Evolutionary conservation across 2,113 vertebrate species (phyloP).

Genomic region (Hippocampus abdominalis): DNA sequence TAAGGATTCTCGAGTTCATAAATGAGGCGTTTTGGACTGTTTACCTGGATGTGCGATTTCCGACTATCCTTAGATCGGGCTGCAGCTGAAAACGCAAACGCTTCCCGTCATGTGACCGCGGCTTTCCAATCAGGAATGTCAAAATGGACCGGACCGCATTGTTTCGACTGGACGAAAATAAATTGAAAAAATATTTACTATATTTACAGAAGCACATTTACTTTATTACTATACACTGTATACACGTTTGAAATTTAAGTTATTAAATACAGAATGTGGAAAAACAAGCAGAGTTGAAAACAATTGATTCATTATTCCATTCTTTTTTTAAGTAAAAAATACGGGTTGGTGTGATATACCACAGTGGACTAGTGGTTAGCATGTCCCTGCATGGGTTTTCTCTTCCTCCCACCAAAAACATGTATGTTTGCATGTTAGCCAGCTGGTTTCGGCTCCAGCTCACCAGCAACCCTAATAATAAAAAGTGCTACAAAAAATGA

Average conservation of each 20-base stretch:
- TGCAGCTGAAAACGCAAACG: constrained; percentile 70
- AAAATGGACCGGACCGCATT: constrained; percentile 41
- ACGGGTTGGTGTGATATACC: too few species aligned
- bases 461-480: neutral
- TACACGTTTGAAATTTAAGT: neutral
- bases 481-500: neutral
- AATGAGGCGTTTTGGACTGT: constrained; percentile 61
- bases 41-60: constrained; percentile 79
- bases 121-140: constrained; percentile 43
- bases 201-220: neutral
- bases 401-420: neutral
- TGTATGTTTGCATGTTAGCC: too few species aligned
- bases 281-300: too few species aligned
- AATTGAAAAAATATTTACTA: neutral
- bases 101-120: constrained; percentile 71
- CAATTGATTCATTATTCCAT: too few species aligned
- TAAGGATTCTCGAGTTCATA: constrained; percentile 36
- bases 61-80: constrained; percentile 74
- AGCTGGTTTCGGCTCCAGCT: neutral
- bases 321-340: too few species aligned
- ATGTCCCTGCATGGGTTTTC: too few species aligned
- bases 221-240: neutral
- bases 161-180: neutral
- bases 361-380: too few species aligned
- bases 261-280: too few species aligned